phyloP scores from a whole-genome alignment of 23 tunicate species.

The Oikopleura albicans region DNA sequence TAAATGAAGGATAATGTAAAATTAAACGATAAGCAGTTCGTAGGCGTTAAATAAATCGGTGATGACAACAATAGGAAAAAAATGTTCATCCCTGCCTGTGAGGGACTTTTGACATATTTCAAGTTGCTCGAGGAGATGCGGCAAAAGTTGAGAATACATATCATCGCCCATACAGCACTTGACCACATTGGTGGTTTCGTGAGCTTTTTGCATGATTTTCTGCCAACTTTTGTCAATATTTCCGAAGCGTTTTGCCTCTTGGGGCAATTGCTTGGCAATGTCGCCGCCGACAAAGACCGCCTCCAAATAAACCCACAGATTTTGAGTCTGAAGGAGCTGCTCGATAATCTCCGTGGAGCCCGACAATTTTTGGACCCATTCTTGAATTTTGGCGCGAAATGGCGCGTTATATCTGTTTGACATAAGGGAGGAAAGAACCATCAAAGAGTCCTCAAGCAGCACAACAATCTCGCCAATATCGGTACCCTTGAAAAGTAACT shows the following conservation, averaged over 20 bases:
- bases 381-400: slow-evolving; percentile 87
- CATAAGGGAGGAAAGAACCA: slow-evolving; percentile 70
- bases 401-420: slow-evolving; percentile 98
- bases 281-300: slow-evolving; percentile 99
- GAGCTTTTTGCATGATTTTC: slow-evolving; percentile 99
- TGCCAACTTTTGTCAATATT: slow-evolving; percentile 99
- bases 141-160: slow-evolving; percentile 82
- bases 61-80: no score
- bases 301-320: slow-evolving; percentile 95
- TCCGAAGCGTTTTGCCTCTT: slow-evolving; percentile 90
- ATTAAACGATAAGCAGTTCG: no score
- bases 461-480: slow-evolving; percentile 80
- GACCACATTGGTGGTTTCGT: slow-evolving; percentile 95
- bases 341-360: slow-evolving; percentile 90
- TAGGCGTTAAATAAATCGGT: no score
- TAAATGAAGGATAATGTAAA: no score
- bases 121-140: slow-evolving; percentile 62
- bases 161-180: slow-evolving; percentile 99
- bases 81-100: no score
- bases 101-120: neutral
- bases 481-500: slow-evolving; percentile 69
- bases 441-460: slow-evolving; percentile 67
- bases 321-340: slow-evolving; percentile 83
- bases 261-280: slow-evolving; percentile 91
- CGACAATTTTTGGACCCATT: slow-evolving; percentile 88